Evolutionary conservation across 2,113 vertebrate species (phyloP).

Genomic region (Megaptera novaeangliae): DNA sequence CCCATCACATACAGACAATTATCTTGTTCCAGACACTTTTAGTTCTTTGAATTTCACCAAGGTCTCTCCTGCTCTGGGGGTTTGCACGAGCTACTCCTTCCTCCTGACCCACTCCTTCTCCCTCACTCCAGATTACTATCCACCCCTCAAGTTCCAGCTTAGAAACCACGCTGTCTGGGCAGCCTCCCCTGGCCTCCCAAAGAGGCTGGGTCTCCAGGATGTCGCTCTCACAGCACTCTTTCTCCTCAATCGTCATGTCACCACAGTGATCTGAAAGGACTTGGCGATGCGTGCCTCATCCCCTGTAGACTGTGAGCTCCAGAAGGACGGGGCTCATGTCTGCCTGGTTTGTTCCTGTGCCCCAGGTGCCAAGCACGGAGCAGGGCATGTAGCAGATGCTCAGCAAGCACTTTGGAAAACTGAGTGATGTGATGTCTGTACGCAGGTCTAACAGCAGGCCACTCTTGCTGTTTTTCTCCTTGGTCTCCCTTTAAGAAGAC

Average conservation of each 20-base stretch:
- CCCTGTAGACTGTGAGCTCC: neutral
- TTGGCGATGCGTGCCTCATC: neutral
- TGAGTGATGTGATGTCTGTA: neutral
- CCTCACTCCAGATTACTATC: neutral
- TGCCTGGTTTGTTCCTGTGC: neutral
- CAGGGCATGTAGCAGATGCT: neutral
- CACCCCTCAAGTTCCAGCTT: neutral
- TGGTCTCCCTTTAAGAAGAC: neutral
- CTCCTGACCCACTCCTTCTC: neutral
- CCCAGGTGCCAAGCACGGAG: neutral
- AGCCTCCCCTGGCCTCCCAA: neutral
- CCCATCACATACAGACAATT: neutral
- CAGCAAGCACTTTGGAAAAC: neutral
- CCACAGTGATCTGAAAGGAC: neutral
- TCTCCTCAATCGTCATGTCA: neutral
- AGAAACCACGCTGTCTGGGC: neutral
- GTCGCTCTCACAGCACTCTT: neutral
- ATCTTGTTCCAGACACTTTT: neutral
- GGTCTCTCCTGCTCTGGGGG: neutral
- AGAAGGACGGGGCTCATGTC: neutral
- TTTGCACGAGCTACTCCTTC: neutral
- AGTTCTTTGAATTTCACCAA: neutral
- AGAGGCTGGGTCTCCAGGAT: neutral
- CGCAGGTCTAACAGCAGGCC: rapidly evolving
- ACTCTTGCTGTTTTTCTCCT: neutral